Conservation (phyloP, 2,113 vertebrate genomes). For the Tiliqua scincoides region DNA sequence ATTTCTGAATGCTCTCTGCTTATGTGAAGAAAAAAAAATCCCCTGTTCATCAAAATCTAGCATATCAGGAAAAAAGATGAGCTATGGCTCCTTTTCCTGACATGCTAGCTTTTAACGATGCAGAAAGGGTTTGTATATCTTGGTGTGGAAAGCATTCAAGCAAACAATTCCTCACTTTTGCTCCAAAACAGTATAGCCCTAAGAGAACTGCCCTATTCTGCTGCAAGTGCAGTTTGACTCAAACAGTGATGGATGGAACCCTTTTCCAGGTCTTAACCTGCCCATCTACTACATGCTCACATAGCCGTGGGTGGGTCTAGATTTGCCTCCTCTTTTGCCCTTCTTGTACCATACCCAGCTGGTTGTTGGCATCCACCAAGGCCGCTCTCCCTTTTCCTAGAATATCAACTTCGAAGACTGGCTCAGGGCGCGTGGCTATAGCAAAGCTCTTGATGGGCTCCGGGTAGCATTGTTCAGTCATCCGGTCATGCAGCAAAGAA, state of each 20-base stretch:
- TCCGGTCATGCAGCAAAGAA: slow-evolving; percentile 80
- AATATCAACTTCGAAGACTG: slow-evolving; percentile 82
- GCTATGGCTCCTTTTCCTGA: background rate
- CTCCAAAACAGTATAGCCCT: background rate
- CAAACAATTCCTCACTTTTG: background rate
- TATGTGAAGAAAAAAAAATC: too few species aligned
- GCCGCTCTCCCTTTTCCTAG: slow-evolving; percentile 79
- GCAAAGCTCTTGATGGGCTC: slow-evolving; percentile 80
- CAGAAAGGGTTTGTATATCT: background rate
- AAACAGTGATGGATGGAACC: background rate
- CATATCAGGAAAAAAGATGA: background rate
- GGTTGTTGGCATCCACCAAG: slow-evolving; percentile 80
- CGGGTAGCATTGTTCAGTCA: slow-evolving; percentile 87
- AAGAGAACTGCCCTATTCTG: background rate
- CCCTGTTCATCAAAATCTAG: background rate
- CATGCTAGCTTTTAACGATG: background rate
- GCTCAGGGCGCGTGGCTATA: slow-evolving; percentile 72
- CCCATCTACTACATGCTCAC: background rate
- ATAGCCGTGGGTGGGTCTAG: too few species aligned
- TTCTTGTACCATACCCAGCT: background rate
- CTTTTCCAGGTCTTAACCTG: background rate
- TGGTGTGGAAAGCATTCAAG: background rate
- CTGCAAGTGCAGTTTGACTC: background rate
- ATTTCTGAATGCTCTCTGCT: background rate
- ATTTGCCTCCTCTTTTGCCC: background rate